Base-by-base conservation (phyloP, 2,797 vertebrate species). In the Enteromius fasciolatus region DNA sequence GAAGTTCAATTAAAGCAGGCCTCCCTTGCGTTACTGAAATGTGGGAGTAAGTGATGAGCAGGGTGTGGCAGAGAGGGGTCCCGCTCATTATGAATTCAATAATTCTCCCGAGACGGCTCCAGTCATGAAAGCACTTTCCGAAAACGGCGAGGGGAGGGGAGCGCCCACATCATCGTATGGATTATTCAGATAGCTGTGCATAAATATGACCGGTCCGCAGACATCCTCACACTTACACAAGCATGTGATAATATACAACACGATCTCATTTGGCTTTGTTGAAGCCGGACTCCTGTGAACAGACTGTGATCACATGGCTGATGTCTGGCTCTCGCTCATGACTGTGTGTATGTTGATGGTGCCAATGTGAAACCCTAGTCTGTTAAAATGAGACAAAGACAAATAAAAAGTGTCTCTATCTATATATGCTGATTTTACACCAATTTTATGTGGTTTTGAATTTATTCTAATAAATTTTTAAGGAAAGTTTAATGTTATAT, bases 1-100 rank as follows among this genome's bases (percentile, higher is more conserved):
- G 83, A 57, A 36, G 41, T 46, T 50, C 87, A 87, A 89, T 89
- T 89, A 87, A 50, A 61, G 28, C 8, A 63, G 87, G 87, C 69
- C 76, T 87, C 85, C 87, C 86, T 75, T 23, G 18, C 61, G 64
- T 73, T 50, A 41, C 75, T 44, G 59, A 88, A 78, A 76, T 31
- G 17, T n/a, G 3, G 52, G 31, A 61, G 11, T 28, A 31, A 15
- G 28, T 69, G 52, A 78, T 64, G 61, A 77, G 61, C 41, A 70
- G 70, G 81, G 80, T 10, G 61, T 61, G 81, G 75, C 67, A 64
- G 36, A 67, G 72, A 73, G 64, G 76, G 66, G 87, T 85, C 61
- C 84, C 57, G 68, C 66, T 86, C 66, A 83, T 87, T 84, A 88
- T 86, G 77, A 66, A 85, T 83, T 87, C 76, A 80, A 76, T 78